Evolutionary conservation across 2,888 invertebrate genomes (phyloP).

Genomic region (Amphipoea lucens): DNA sequence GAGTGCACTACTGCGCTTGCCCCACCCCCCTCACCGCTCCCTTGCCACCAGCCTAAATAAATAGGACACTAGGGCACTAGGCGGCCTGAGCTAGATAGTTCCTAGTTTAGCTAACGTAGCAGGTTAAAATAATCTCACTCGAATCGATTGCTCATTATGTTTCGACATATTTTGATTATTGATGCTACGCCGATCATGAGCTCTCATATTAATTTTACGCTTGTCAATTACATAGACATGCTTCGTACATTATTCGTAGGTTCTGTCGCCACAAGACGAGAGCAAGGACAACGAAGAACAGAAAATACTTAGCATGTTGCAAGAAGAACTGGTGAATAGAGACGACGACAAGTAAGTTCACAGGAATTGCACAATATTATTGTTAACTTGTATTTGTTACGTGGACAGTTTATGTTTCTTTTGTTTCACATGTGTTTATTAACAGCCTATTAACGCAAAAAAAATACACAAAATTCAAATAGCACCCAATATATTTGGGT

Average conservation of each 20-base stretch:
- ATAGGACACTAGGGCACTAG: slow-evolving; percentile 85
- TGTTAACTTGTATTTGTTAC: slow-evolving; percentile 39
- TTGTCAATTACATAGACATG: slow-evolving; percentile 84
- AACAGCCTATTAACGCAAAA: neutral
- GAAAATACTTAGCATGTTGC: slow-evolving; percentile 93
- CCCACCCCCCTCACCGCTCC: slow-evolving; percentile 57
- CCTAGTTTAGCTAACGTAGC: slow-evolving; percentile 72
- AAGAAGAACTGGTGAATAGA: slow-evolving; percentile 95
- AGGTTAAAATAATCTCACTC: slow-evolving; percentile 68
- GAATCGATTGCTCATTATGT: slow-evolving; percentile 66
- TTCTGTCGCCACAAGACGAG: slow-evolving; percentile 87
- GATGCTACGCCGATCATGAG: slow-evolving; percentile 64
- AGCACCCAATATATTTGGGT: neutral
- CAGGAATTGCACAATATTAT: slow-evolving; percentile 61
- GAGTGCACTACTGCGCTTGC: slow-evolving; percentile 85
- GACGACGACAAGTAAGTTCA: slow-evolving; percentile 94
- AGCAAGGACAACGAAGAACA: slow-evolving; percentile 92
- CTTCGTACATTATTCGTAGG: slow-evolving; percentile 87
- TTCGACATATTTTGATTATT: slow-evolving; percentile 54
- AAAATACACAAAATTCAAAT: neutral
- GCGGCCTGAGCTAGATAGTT: slow-evolving; percentile 76
- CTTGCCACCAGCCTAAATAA: slow-evolving; percentile 75
- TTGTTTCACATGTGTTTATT: slow-evolving; percentile 15
- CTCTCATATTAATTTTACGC: slow-evolving; percentile 78
- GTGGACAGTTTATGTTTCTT: slow-evolving; percentile 17